Conservation (phyloP, 2,888 invertebrate species). For the Amblyteles armatorius region DNA sequence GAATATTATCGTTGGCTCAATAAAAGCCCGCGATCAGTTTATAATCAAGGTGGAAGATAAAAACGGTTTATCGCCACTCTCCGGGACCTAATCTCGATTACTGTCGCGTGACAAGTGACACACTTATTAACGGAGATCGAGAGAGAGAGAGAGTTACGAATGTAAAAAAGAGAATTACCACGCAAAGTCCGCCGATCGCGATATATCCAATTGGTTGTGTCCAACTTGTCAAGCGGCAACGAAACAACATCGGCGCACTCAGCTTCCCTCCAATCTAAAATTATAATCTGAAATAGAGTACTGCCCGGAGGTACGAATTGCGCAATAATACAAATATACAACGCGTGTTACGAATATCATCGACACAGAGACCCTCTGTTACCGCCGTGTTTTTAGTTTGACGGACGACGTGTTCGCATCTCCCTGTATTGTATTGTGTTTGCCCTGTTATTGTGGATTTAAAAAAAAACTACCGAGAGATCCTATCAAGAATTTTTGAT, state of each 20-base stretch:
- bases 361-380: constrained; percentile 23
- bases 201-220: constrained; percentile 19
- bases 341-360: neutral
- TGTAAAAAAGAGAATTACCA: constrained; percentile 18
- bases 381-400: neutral
- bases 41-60: constrained; percentile 29
- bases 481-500: neutral
- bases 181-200: constrained; percentile 24
- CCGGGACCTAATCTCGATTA: constrained; percentile 29
- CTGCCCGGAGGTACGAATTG: constrained; percentile 20
- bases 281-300: constrained; percentile 39
- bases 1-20: constrained; percentile 37
- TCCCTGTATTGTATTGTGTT: neutral
- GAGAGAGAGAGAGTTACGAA: constrained; percentile 10
- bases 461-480: neutral
- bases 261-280: constrained; percentile 30
- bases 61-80: neutral
- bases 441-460: neutral
- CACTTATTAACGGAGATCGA: constrained; percentile 35
- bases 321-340: constrained; percentile 17
- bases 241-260: constrained; percentile 34
- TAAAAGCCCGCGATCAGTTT: constrained; percentile 13
- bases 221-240: constrained; percentile 19
- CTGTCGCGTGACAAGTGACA: constrained; percentile 46
- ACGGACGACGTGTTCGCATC: neutral